A percentile compares a stretch with the other conserved stretches of the same genome.
Evolutionary conservation across 2,797 vertebrate genomes (phyloP).

Genomic region (Micropoecilia bifurca): DNA sequence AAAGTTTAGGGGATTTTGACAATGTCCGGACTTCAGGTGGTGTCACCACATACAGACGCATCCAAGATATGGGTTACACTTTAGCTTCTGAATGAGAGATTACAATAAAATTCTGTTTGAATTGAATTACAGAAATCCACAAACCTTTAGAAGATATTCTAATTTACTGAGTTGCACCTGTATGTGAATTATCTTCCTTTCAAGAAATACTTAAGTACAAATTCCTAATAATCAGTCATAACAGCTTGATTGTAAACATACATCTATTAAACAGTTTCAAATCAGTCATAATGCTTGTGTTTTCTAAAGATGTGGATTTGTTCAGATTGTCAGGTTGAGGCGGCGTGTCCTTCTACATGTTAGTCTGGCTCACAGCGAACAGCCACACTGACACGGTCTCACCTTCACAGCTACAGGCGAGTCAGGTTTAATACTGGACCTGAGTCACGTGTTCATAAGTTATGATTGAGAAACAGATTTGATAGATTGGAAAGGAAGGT

Average conservation of each 20-base stretch:
- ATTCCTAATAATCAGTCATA: neutral
- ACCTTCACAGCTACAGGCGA: constrained; percentile 2
- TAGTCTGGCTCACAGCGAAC: constrained; percentile 9
- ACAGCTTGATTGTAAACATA: neutral
- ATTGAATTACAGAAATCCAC: neutral
- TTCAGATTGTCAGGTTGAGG: neutral
- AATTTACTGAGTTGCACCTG: neutral
- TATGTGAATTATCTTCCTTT: neutral
- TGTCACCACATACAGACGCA: neutral
- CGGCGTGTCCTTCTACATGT: neutral
- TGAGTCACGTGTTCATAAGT: neutral
- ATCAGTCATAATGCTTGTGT: neutral
- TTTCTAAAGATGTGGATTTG: neutral
- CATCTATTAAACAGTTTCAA: neutral
- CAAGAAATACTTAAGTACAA: neutral
- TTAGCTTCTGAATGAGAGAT: neutral
- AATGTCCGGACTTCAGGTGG: neutral
- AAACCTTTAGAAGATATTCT: neutral
- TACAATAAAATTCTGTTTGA: neutral
- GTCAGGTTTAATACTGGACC: constrained; percentile 14
- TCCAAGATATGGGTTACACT: neutral
- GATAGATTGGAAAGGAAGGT: neutral
- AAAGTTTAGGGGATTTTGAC: neutral
- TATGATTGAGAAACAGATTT: constrained; percentile 10
- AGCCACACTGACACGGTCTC: constrained; percentile 6